Evolutionary conservation across 2,888 invertebrate species (phyloP), one percentile per base, ranked within the genome.

Genomic region (Noctua fimbriata): DNA sequence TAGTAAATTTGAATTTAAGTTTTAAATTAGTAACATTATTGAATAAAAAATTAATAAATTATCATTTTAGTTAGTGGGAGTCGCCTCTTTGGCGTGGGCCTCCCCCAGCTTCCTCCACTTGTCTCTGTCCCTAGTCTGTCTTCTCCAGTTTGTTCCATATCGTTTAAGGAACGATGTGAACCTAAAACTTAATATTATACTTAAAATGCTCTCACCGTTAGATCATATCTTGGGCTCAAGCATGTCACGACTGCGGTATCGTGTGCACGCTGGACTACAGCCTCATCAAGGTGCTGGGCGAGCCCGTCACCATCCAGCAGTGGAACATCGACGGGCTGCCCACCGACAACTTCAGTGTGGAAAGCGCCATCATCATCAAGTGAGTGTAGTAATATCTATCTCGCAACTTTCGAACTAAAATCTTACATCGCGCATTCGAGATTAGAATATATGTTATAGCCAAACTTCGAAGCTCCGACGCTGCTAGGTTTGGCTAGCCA

Each of bases 261-360:
- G 98, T 98, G 5, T 99, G 99, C 92, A 98, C 98, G 0, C 92
- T 96, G 63, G 95, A 98, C 92, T 99, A 98, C 94, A 98, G 98
- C 86, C 94, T 99, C 83, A 98, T 98, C 73, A 97, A 97, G 71
- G 97, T 98, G 9, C 96, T 99, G 24, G 99, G 99, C 0, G 98
- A 99, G 89, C 98, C 99, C 0, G 98, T 99, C 24, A 98, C 98
- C 85, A 98, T 99, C 78, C 98, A 99, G 91, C 98, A 98, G 83
- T 99, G 99, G 99, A 98, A 98, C 92, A 99, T 99, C 84, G 98
- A 98, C 89, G 99, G 99, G 0, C 94, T 99, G 80, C 99, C 99
- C 0, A 98, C 98, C 1, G 99, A 99, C 92, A 97, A 98, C 80
- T 99, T 99, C 95, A 99, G 99, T 81, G 97, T 99, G 63, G 99